A percentile compares a stretch with the other conserved stretches of the same genome.
phyloP scores from a whole-genome alignment of 2,797 vertebrate species.

The Podargus strigoides region DNA sequence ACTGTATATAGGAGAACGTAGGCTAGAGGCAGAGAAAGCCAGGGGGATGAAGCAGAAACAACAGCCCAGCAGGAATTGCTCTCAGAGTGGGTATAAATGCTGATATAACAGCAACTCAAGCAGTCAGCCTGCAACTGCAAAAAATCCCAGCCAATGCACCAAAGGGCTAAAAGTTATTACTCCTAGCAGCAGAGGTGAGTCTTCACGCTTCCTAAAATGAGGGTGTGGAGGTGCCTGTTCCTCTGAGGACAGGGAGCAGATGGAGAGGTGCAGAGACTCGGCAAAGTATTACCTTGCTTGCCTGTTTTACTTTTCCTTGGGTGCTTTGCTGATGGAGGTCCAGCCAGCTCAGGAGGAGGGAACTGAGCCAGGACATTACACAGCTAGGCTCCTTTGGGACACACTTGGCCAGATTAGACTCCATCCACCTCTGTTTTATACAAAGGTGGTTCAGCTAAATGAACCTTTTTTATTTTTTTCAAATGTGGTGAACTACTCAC shows the following conservation, averaged over 20 bases:
- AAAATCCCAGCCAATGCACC: neutral
- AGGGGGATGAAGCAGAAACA: neutral
- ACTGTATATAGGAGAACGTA: neutral
- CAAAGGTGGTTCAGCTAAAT: neutral
- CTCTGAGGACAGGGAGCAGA: neutral
- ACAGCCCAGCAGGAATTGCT: neutral
- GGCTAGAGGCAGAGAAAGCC: constrained; percentile 7
- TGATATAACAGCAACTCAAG: neutral
- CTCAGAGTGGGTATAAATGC: neutral
- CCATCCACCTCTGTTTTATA: neutral
- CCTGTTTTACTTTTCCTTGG: neutral
- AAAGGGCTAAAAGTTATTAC: neutral
- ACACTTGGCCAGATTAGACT: neutral
- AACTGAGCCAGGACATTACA: neutral
- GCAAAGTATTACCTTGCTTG: neutral
- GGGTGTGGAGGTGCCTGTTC: neutral
- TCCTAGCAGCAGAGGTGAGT: neutral
- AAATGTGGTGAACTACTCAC: neutral
- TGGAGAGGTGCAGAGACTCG: neutral
- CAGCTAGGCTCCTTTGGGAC: neutral
- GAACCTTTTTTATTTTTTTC: neutral
- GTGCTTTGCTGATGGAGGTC: rapidly evolving
- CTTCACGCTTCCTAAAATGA: neutral
- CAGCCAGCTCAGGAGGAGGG: neutral
- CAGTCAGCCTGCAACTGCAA: neutral